Evolutionary conservation across 2,888 invertebrate genomes (phyloP).

Genomic region (Limnephilus lunatus): DNA sequence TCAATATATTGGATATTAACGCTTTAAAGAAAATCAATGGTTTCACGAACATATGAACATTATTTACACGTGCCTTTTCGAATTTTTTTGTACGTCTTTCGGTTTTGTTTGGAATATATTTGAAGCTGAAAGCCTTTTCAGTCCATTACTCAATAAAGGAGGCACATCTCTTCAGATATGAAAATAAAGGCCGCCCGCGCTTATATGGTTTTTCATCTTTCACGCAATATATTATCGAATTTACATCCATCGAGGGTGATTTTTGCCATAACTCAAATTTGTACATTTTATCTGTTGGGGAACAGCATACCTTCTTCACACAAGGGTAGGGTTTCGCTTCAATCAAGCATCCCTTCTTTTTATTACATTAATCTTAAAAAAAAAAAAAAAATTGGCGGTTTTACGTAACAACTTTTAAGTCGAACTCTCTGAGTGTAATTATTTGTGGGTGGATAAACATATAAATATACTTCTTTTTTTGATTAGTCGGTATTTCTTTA

Average conservation of each 20-base stretch:
- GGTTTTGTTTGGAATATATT: neutral
- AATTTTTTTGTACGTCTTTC: neutral
- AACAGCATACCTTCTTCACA: neutral
- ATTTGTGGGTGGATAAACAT: neutral
- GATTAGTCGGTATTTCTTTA: too few relatives aligned
- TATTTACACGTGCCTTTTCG: neutral
- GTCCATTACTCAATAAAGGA: neutral
- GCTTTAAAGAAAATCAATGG: neutral
- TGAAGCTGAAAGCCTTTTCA: neutral
- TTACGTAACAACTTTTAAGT: neutral
- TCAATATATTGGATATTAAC: neutral
- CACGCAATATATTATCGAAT: constrained; percentile 24
- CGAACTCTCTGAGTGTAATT: neutral
- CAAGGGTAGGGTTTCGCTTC: neutral
- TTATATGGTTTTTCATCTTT: neutral
- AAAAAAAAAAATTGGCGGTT: neutral
- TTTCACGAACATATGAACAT: neutral
- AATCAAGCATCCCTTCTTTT: neutral
- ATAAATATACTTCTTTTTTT: too few relatives aligned
- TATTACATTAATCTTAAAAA: neutral
- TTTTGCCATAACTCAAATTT: neutral
- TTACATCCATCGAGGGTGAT: constrained; percentile 3
- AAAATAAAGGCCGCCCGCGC: neutral
- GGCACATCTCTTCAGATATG: neutral
- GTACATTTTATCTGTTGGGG: neutral